Conservation (phyloP, 2,113 vertebrate species). For the Tachysurus vachellii region DNA sequence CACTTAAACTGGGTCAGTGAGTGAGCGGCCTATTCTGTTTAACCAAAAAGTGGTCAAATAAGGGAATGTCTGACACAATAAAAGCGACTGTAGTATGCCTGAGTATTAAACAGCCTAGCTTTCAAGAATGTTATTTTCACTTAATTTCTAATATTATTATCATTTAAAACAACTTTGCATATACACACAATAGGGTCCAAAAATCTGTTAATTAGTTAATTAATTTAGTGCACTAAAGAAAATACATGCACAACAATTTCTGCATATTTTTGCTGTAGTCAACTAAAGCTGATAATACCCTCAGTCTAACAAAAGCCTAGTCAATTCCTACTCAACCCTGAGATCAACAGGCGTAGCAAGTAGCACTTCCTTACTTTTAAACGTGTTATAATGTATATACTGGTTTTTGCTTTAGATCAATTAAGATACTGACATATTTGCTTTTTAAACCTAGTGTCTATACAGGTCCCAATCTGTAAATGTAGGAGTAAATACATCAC, state of each 20-base stretch:
- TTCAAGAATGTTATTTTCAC: neutral
- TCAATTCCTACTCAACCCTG: neutral
- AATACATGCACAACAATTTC: neutral
- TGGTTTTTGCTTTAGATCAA: neutral
- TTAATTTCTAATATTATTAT: neutral
- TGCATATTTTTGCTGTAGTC: neutral
- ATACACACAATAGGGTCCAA: neutral
- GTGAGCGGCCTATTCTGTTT: constrained; percentile 33
- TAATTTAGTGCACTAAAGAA: neutral
- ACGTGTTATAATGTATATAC: neutral
- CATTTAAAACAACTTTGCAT: neutral
- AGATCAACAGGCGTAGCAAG: neutral
- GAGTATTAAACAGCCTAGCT: neutral
- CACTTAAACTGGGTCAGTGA: constrained; percentile 52
- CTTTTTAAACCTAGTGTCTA: neutral
- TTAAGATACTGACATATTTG: neutral
- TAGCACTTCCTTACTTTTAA: neutral
- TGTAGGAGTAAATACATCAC: neutral
- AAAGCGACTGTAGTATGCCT: neutral
- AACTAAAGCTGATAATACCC: neutral
- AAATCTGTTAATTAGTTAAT: neutral
- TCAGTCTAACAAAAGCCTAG: neutral
- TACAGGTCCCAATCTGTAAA: neutral
- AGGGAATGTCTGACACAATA: constrained; percentile 20
- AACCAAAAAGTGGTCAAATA: constrained; percentile 35